Percentiles rank a stretch among this genome's conserved stretches.
These are phyloP conservation scores for Nycticryphes semicollaris DNA, from an alignment of 2,113 vertebrate genomes.

Conservation along the genomic window DNA sequence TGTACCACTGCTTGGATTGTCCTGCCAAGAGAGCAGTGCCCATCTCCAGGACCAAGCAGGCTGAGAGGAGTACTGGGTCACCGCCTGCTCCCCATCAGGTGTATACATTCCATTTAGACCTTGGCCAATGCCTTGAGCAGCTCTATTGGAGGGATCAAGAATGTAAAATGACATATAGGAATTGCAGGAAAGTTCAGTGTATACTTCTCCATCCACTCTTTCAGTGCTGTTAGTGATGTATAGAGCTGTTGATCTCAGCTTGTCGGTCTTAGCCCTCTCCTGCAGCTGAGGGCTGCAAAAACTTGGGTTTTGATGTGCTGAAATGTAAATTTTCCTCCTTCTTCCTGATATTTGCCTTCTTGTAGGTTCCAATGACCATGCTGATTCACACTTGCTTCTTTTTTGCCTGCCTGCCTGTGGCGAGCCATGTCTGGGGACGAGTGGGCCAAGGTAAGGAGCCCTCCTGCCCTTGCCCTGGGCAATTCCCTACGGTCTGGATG, in stretches of 20 bases:
- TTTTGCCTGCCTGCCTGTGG: slow-evolving; percentile 48
- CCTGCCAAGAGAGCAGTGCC: not conserved
- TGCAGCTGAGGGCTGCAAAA: not conserved
- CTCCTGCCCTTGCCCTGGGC: not conserved
- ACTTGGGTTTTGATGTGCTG: rapidly evolving
- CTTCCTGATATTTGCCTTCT: not conserved
- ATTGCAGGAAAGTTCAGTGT: not conserved
- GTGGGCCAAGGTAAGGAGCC: slow-evolving; percentile 55
- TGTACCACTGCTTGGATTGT: not conserved
- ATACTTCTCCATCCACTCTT: not conserved
- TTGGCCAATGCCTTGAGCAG: not conserved
- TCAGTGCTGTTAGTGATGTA: no score
- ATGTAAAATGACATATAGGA: not conserved
- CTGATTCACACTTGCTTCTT: not conserved
- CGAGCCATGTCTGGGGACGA: slow-evolving; percentile 26
- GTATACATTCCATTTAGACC: not conserved
- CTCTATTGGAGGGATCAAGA: not conserved
- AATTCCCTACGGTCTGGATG: rapidly evolving
- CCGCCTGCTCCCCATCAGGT: not conserved
- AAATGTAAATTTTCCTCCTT: not conserved
- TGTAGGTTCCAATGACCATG: slow-evolving; percentile 18
- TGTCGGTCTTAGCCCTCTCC: no score
- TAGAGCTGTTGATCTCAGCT: not conserved
- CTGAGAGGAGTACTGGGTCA: not conserved
- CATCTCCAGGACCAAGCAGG: not conserved